Percentiles rank a stretch among this genome's conserved stretches.
phyloP scores from a whole-genome alignment of 1,140 invertebrate genomes.

The Camponotus vicinus region DNA sequence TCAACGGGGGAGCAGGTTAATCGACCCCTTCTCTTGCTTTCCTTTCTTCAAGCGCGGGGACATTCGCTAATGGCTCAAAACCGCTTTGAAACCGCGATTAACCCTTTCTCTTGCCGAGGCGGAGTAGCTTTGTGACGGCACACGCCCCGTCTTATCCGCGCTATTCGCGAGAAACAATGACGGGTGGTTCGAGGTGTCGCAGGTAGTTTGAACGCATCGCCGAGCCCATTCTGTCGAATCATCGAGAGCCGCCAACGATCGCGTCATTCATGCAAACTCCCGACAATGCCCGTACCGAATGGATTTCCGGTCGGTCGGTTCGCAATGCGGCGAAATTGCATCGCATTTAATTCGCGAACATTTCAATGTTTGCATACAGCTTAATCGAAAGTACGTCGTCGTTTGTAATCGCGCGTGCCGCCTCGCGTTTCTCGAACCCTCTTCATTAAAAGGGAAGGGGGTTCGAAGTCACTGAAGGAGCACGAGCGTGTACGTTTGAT shows the following conservation, averaged over 20 bases:
- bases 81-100: conserved; percentile 43
- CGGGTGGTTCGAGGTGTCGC: conserved; percentile 37
- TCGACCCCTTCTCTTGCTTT: not conserved
- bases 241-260: not conserved
- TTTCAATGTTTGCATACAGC: conserved; percentile 62
- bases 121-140: conserved; percentile 57
- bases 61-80: conserved; percentile 46
- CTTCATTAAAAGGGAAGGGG: conserved; percentile 6
- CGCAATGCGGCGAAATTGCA: conserved; percentile 58
- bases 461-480: not conserved
- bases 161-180: conserved; percentile 65
- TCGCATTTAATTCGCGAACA: conserved; percentile 55
- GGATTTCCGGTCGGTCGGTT: conserved; percentile 26
- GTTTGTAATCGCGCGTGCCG: conserved; percentile 32
- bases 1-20: conserved; percentile 40
- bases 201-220: conserved; percentile 69
- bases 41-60: not conserved
- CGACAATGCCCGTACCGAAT: conserved; percentile 25
- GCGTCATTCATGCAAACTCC: not conserved
- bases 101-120: conserved; percentile 62
- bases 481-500: conserved; percentile 18
- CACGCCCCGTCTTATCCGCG: conserved; percentile 64
- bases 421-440: conserved; percentile 1
- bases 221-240: conserved; percentile 64
- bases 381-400: conserved; percentile 63